These are phyloP conservation scores for Archips xylosteana DNA, from an alignment of 2,888 invertebrate genomes.

Conservation along the genomic window DNA sequence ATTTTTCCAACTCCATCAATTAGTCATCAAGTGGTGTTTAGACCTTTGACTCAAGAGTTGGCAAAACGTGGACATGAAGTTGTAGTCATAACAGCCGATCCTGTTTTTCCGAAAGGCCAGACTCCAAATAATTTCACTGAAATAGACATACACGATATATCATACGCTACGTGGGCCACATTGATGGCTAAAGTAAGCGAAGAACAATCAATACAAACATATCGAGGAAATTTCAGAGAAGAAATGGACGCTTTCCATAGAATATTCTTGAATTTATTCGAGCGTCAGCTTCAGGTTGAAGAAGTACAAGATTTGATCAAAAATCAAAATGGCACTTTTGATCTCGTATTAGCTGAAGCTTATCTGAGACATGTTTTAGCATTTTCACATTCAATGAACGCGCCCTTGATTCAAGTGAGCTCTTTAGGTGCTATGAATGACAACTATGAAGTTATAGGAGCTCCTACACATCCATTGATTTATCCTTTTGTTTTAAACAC, in stretches of 20 bases:
- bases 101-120: slow-evolving; percentile 44
- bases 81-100: slow-evolving; percentile 56
- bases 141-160: slow-evolving; percentile 61
- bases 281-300: slow-evolving; percentile 38
- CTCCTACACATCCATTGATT: slow-evolving; percentile 48
- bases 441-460: slow-evolving; percentile 44
- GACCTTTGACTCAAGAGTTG: slow-evolving; percentile 56
- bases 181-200: neutral
- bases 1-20: slow-evolving; percentile 54
- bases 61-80: slow-evolving; percentile 60
- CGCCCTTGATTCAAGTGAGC: slow-evolving; percentile 49
- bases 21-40: slow-evolving; percentile 65
- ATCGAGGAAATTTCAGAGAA: neutral
- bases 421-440: slow-evolving; percentile 44
- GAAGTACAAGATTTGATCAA: slow-evolving; percentile 43
- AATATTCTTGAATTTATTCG: slow-evolving; percentile 36
- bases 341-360: slow-evolving; percentile 48
- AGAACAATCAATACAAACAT: neutral
- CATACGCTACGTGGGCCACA: slow-evolving; percentile 47
- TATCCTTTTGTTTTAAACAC: slow-evolving; percentile 35
- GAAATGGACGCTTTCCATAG: neutral
- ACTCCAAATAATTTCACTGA: slow-evolving; percentile 53
- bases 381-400: slow-evolving; percentile 46
- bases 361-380: slow-evolving; percentile 43
- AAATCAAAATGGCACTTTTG: slow-evolving; percentile 43